phyloP scores from a whole-genome alignment of 1,140 invertebrate genomes.

The Camponotus vicinus region DNA sequence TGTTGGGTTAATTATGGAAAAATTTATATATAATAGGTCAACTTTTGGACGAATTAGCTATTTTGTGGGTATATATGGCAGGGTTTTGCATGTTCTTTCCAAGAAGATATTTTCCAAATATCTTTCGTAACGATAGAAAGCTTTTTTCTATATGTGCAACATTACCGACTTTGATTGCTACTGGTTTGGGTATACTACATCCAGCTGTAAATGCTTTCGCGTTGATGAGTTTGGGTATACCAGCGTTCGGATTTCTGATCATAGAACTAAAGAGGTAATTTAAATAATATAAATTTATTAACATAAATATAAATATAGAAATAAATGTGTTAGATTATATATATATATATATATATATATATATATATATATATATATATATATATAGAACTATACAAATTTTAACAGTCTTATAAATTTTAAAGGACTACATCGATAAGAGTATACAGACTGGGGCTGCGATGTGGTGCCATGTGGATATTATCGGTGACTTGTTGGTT shows the following conservation, averaged over 20 bases:
- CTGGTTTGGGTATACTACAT: conserved; percentile 90
- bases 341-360: too few relatives aligned
- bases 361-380: not conserved
- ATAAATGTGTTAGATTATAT: not conserved
- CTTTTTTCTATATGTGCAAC: conserved; percentile 86
- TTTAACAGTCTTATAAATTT: conserved; percentile 68
- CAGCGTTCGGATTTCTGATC: conserved; percentile 89
- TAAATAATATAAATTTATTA: conserved; percentile 12
- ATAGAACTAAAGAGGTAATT: conserved; percentile 89
- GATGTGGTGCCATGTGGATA: conserved; percentile 89
- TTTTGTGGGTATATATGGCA: conserved; percentile 93
- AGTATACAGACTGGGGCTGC: conserved; percentile 89
- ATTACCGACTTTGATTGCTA: conserved; percentile 88
- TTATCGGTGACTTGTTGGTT: conserved; percentile 92
- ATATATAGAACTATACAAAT: conserved; percentile 23
- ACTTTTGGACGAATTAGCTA: conserved; percentile 92
- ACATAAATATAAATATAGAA: not conserved
- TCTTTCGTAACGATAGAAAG: conserved; percentile 89
- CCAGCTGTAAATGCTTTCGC: conserved; percentile 93
- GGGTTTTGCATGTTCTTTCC: conserved; percentile 92
- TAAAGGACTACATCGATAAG: conserved; percentile 88
- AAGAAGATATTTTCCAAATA: conserved; percentile 89
- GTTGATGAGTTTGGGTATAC: conserved; percentile 91
- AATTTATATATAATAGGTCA: conserved; percentile 86
- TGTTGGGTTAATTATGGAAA: not conserved